Conservation (phyloP, 2,888 invertebrate genomes). For the Actias luna region DNA sequence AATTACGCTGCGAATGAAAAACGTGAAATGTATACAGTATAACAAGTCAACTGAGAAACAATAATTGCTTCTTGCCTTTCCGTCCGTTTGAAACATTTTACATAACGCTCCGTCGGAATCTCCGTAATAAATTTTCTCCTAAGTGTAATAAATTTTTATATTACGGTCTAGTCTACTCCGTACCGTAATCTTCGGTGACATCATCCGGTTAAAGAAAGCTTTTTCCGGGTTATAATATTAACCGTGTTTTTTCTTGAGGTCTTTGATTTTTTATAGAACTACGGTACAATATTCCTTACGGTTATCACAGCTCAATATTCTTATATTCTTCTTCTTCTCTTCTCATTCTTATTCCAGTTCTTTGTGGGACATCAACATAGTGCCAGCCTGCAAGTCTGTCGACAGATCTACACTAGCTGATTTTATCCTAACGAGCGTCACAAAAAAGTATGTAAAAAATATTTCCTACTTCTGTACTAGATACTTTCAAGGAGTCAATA, state of each 20-base stretch:
- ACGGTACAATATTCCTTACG: too few relatives aligned
- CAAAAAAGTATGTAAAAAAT: too few relatives aligned
- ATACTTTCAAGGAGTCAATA: too few relatives aligned
- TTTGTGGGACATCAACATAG: too few relatives aligned
- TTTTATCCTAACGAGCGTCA: too few relatives aligned
- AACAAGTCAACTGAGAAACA: conserved; percentile 31
- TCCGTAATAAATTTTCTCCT: conserved; percentile 40
- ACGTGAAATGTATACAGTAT: conserved; percentile 31
- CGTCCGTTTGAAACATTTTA: conserved; percentile 27
- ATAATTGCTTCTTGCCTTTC: conserved; percentile 37
- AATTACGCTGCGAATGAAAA: conserved; percentile 7
- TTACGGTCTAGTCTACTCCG: conserved; percentile 35
- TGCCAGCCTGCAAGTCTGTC: too few relatives aligned
- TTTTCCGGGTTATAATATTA: neutral
- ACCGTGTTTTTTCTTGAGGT: neutral
- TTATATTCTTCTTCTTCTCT: too few relatives aligned
- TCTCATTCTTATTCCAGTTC: too few relatives aligned
- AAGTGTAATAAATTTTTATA: conserved; percentile 44
- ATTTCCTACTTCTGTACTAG: too few relatives aligned
- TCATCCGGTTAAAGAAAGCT: conserved; percentile 27
- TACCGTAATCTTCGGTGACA: conserved; percentile 40
- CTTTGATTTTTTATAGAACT: too few relatives aligned
- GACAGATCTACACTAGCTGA: too few relatives aligned
- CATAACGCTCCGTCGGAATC: conserved; percentile 28
- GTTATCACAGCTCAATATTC: too few relatives aligned